These are phyloP conservation scores for Hydroisotoma schaefferi DNA, from an alignment of 2,888 invertebrate genomes.

Conservation along the genomic window DNA sequence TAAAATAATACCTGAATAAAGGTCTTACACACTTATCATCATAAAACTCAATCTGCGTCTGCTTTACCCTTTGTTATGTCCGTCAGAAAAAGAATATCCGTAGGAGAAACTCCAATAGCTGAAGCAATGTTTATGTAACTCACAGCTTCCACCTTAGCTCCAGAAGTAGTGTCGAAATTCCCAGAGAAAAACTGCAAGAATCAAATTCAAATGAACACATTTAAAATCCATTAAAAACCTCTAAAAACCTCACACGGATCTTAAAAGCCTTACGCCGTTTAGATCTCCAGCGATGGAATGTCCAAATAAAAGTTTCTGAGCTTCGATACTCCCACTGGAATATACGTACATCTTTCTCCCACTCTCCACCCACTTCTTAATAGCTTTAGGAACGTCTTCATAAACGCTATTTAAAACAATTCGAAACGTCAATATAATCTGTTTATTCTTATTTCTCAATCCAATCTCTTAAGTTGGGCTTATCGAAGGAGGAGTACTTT, in stretches of 20 bases:
- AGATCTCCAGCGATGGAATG: slow-evolving; percentile 75
- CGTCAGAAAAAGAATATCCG: slow-evolving; percentile 78
- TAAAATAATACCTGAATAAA: too few species aligned
- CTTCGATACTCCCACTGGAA: slow-evolving; percentile 86
- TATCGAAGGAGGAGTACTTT: too few species aligned
- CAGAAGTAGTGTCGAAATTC: slow-evolving; percentile 83
- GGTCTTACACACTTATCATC: too few species aligned
- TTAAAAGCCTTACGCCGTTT: slow-evolving; percentile 57
- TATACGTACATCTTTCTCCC: slow-evolving; percentile 76
- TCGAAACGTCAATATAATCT: slow-evolving; percentile 11
- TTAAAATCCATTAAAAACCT: slow-evolving; percentile 11
- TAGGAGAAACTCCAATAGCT: slow-evolving; percentile 62
- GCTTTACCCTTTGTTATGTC: slow-evolving; percentile 71
- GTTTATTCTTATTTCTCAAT: too few species aligned
- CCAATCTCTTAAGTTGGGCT: too few species aligned
- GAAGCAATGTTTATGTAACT: slow-evolving; percentile 77
- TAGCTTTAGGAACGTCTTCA: slow-evolving; percentile 72
- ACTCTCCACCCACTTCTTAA: slow-evolving; percentile 67
- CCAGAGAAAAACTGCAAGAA: slow-evolving; percentile 62
- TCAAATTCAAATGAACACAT: not conserved
- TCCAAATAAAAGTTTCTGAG: slow-evolving; percentile 81
- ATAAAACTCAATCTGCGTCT: not conserved
- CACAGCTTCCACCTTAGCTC: slow-evolving; percentile 69
- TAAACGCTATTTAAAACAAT: slow-evolving; percentile 78
- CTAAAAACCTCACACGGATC: too few species aligned